Conservation (phyloP, 2,113 vertebrate species). For the Nettapus auritus region DNA sequence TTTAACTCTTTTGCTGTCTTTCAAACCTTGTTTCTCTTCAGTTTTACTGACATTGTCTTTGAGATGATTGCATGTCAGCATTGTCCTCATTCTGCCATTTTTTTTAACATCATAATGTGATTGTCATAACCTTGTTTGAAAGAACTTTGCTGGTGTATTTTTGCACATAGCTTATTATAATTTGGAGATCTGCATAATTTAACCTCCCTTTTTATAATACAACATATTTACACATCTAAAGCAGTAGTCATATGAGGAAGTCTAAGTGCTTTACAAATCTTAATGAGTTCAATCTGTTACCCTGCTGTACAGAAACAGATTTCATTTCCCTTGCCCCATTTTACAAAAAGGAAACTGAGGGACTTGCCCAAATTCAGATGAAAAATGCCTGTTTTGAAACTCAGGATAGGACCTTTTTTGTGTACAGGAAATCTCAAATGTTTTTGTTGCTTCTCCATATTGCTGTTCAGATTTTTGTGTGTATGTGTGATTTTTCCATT, state of each 20-base stretch:
- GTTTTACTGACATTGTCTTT: not conserved
- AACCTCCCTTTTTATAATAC: slow-evolving; percentile 29
- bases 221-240: slow-evolving; percentile 26
- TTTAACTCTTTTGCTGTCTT: not conserved
- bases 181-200: slow-evolving; percentile 28
- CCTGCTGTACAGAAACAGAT: not conserved
- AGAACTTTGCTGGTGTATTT: slow-evolving; percentile 13
- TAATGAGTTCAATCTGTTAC: slow-evolving; percentile 11
- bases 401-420: not conserved
- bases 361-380: not conserved
- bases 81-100: slow-evolving; percentile 42
- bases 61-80: not conserved
- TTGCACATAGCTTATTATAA: not conserved
- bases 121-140: slow-evolving; percentile 29
- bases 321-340: not conserved
- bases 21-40: slow-evolving; percentile 4
- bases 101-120: not conserved
- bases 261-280: not conserved
- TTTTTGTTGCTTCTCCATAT: not conserved
- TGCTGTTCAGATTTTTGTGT: too few relatives aligned
- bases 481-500: not conserved
- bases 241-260: not conserved
- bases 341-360: not conserved
- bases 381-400: not conserved
- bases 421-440: not conserved